Percentiles rank a stretch among this genome's conserved stretches.
These are phyloP conservation scores for Esox niger DNA, from an alignment of 2,113 vertebrate genomes.

Conservation along the genomic window DNA sequence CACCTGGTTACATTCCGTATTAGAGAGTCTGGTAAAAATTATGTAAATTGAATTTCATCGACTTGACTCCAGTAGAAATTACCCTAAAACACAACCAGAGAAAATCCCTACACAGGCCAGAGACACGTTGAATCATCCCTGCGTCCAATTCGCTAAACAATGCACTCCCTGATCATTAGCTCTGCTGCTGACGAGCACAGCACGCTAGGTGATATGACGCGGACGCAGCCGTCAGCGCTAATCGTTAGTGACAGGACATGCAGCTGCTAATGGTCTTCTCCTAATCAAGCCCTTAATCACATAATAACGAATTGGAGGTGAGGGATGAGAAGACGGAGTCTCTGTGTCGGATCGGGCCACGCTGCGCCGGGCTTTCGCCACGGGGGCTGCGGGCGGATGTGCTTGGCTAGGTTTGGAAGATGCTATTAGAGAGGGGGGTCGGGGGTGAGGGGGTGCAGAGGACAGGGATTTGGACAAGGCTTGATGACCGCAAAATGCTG, in stretches of 20 bases:
- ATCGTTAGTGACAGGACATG: slow-evolving; percentile 78
- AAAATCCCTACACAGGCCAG: too few relatives aligned
- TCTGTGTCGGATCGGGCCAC: too few relatives aligned
- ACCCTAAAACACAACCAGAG: too few relatives aligned
- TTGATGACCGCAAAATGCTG: too few relatives aligned
- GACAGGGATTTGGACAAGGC: too few relatives aligned
- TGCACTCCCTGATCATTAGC: slow-evolving; percentile 59
- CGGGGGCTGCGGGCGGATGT: slow-evolving; percentile 44
- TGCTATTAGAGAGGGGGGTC: neutral
- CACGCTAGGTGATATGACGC: slow-evolving; percentile 26
- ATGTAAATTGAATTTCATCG: too few relatives aligned
- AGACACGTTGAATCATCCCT: slow-evolving; percentile 37
- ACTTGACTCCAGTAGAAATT: too few relatives aligned
- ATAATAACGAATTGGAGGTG: slow-evolving; percentile 76
- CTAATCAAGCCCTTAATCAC: slow-evolving; percentile 80
- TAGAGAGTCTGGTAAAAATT: too few relatives aligned
- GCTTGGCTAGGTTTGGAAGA: slow-evolving; percentile 32
- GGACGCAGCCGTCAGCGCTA: slow-evolving; percentile 69
- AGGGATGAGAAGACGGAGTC: slow-evolving; percentile 59
- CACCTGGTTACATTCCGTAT: too few relatives aligned
- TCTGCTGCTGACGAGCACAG: slow-evolving; percentile 51
- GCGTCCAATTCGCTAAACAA: slow-evolving; percentile 59
- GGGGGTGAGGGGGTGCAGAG: neutral
- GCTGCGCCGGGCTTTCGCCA: slow-evolving; percentile 40
- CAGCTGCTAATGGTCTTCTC: slow-evolving; percentile 79